Base-by-base conservation (phyloP, 2,113 vertebrate species). In the Tretioscincus oriximinensis region DNA sequence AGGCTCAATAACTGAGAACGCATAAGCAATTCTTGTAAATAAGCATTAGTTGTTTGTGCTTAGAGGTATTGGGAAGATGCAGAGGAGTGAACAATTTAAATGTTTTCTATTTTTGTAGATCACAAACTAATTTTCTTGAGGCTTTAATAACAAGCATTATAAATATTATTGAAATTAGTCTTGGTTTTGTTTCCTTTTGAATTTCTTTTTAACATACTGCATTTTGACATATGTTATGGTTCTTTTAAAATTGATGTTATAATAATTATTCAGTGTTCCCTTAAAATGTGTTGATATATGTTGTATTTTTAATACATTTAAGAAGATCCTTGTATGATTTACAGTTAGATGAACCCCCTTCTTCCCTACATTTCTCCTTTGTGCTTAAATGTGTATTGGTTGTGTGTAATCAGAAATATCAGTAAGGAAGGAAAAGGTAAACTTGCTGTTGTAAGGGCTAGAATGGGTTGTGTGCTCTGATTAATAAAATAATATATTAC, bases 21-120 rank as follows among this genome's bases (percentile, higher is more conserved):
- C 61, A 88, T 83, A 91, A 90, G 67, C 81, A 76, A 83, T 90
- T 80, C 81, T 89, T 86, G 81, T 88, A 90, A 92, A 90, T 89
- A 91, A 90, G 80, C 72, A 86, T 82, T 26, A 24, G 81, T 74
- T 65, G 54, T 73, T 80, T 80, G 35, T 64, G 69, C 58, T 73
- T 80, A 81, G 45, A 73, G 79, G 45, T 66, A 81, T 81, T 31
- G 70, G 54, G 49, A 26, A n/a, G n/a, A 72, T 80, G 12, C 22
- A 7, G 21, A 60, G 61, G 61, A 73, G 78, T 81, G n/a, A 73
- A 65, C 73, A 73, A 73, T 80, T 80, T 73, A 81, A 66, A 81
- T 73, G 61, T 35, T 84, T 84, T 90, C 73, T 86, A 90, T 86
- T 89, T 81, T 84, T 81, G 64, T 89, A 11, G 76, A 75, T 87